Conservation (phyloP, 2,113 vertebrate genomes). For the Pedionomus torquatus region DNA sequence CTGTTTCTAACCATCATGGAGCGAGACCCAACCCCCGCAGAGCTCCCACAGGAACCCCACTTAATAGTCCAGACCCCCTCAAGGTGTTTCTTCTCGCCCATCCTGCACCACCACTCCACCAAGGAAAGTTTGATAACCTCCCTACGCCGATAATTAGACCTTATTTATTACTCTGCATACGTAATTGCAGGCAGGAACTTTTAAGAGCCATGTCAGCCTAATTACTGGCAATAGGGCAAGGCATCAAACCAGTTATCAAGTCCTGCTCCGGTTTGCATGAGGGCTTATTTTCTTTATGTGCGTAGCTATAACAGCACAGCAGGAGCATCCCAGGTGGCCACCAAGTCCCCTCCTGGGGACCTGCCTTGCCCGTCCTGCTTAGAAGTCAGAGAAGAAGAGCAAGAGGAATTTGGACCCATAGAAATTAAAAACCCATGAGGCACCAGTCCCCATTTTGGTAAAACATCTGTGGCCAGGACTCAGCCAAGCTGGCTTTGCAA, state of each 20-base stretch:
- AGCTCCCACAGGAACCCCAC: background rate
- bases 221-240: background rate
- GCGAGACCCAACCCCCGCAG: background rate
- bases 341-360: background rate
- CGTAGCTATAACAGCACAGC: background rate
- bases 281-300: background rate
- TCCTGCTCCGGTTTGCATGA: background rate
- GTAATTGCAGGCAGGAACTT: constrained; percentile 32
- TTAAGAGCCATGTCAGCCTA: constrained; percentile 33
- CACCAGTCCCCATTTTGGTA: background rate
- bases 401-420: background rate
- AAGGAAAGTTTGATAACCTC: constrained; percentile 41
- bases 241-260: background rate
- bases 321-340: background rate
- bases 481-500: background rate
- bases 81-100: background rate
- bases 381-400: background rate
- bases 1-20: background rate
- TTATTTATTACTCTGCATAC: constrained; percentile 13
- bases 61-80: background rate
- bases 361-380: background rate
- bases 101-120: background rate
- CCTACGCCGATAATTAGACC: constrained; percentile 12
- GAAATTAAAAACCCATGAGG: background rate
- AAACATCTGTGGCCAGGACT: background rate